Base-by-base conservation (phyloP, 2,797 vertebrate species). In the Carapus acus region DNA sequence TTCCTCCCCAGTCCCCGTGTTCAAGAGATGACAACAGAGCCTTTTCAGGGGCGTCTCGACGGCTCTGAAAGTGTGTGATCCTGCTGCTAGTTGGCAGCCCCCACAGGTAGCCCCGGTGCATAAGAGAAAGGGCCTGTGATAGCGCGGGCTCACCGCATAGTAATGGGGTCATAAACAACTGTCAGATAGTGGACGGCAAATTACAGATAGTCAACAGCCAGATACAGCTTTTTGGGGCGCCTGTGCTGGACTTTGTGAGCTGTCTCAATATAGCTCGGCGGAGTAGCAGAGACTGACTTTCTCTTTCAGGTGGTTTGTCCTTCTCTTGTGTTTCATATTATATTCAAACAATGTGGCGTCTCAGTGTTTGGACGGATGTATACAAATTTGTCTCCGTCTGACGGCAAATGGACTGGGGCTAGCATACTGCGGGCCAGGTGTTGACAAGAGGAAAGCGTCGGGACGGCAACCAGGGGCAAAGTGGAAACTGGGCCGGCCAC, bases 161-260 rank as follows among this genome's bases (percentile, higher is more conserved):
- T 82, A 82, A 79, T 60, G 58, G 59, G 82, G 79, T 79, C 75
- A 74, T 62, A 75, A 76, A 73, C 71, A 71, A 48, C 65, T 18
- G 24, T 72, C 62, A 76, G 54, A 58, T 49, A 61, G 49, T 51
- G 60, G 49, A 47, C 58, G 43, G 41, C 57, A 73, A 72, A 69
- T 57, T 45, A 57, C 54, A 67, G 21, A 45, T 66, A 76, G 69
- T 75, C 66, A 68, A 59, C 43, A 50, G 18, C 22, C 20, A 49
- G 33, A 46, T 58, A 49, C 19, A 38, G 29, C 20, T 55, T 58
- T 65, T 20, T 55, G 59, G 37, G 69, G 54, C 66, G 60, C 59
- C 61, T 58, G 52, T 58, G 17, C n/a, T n/a, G n/a, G n/a, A n/a
- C n/a, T n/a, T n/a, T 58, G 46, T 46, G 58, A 65, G 60, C 58